Conservation (phyloP, 1,140 invertebrate species). For the Magallana gigas region DNA sequence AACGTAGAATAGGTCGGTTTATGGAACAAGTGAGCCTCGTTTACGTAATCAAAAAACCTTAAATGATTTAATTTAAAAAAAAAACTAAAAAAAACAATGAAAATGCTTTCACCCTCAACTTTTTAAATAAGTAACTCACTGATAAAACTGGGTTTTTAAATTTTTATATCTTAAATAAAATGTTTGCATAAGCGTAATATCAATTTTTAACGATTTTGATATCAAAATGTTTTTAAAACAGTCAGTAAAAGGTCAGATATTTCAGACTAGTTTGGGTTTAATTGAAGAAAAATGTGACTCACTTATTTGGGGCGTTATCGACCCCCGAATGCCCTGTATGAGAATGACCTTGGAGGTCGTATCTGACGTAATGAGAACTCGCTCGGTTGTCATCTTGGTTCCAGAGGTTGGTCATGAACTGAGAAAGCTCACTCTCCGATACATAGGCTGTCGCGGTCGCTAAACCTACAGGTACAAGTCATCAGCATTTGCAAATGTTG, state of each 20-base stretch:
- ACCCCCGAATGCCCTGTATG: neutral
- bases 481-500: no score
- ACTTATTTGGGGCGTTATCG: neutral
- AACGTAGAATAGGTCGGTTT: slow-evolving; percentile 65
- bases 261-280: no score
- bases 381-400: slow-evolving; percentile 6
- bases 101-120: no score
- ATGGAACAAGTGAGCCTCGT: slow-evolving; percentile 49
- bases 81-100: no score
- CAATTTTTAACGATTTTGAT: no score
- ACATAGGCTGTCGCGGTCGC: neutral
- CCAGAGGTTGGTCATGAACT: slow-evolving; percentile 31
- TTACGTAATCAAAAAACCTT: slow-evolving; percentile 60
- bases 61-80: neutral
- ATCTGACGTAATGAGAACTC: slow-evolving; percentile 19
- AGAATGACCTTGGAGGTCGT: slow-evolving; percentile 38
- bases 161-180: no score
- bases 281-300: neutral
- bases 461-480: no score
- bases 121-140: no score
- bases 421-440: neutral
- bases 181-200: no score
- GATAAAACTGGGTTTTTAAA: no score
- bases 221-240: no score
- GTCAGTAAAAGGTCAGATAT: no score